phyloP scores from a whole-genome alignment of 1,140 invertebrate genomes.

The Trichoplusia ni region DNA sequence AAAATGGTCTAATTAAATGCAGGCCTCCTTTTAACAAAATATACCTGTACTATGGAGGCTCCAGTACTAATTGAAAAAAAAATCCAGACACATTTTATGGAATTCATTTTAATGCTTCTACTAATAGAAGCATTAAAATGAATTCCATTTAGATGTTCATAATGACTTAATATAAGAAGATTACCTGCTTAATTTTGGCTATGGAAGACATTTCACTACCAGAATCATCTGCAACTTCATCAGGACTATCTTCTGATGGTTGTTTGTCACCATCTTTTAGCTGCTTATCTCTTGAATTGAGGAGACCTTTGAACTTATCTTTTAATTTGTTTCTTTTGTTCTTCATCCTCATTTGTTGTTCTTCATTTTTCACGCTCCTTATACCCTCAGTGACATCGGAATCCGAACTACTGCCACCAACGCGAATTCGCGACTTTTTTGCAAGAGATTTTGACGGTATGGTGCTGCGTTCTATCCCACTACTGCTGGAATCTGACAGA shows the following conservation, averaged over 20 bases:
- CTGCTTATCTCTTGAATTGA: slow-evolving; percentile 33
- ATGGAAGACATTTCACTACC: slow-evolving; percentile 49
- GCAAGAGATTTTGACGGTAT: neutral
- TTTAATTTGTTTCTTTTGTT: slow-evolving; percentile 59
- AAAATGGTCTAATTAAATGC: too few species aligned
- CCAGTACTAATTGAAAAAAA: too few species aligned
- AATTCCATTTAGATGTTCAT: too few species aligned
- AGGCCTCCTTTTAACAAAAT: neutral
- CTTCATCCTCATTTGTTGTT: slow-evolving; percentile 49
- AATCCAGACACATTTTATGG: too few species aligned
- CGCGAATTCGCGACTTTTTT: slow-evolving; percentile 3
- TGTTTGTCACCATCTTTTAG: slow-evolving; percentile 9
- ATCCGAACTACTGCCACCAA: neutral
- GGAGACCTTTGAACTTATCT: slow-evolving; percentile 60
- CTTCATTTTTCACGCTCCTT: slow-evolving; percentile 38
- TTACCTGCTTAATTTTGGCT: slow-evolving; percentile 58
- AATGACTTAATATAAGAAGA: neutral
- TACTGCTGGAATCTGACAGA: slow-evolving; percentile 29
- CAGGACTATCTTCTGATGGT: slow-evolving; percentile 14
- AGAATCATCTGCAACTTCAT: slow-evolving; percentile 36
- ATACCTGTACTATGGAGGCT: too few species aligned
- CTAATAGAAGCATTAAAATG: too few species aligned
- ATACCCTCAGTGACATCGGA: slow-evolving; percentile 24
- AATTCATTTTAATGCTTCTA: too few species aligned
- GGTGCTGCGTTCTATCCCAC: neutral